Percentiles rank a stretch among this genome's conserved stretches.
Conservation (phyloP, 2,797 vertebrate species). For the Balearica regulorum region DNA sequence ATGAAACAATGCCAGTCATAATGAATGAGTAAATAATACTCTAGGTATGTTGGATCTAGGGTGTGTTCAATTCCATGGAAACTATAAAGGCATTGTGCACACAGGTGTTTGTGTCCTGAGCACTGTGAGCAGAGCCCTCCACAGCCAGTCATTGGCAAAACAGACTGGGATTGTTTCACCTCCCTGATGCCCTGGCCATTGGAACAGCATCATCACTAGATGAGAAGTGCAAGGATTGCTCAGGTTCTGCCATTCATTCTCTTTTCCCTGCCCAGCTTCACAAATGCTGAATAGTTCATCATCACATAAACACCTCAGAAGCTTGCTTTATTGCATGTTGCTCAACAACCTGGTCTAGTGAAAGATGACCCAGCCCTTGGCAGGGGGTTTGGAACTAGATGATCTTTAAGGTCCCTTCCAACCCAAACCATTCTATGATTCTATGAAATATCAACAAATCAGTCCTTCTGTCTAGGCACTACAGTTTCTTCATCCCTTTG, state of each 20-base stretch:
- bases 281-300: neutral
- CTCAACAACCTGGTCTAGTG: neutral
- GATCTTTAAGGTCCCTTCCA: too few species aligned
- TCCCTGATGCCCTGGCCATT: neutral
- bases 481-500: neutral
- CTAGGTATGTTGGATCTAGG: neutral
- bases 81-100: neutral
- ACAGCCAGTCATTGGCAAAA: neutral
- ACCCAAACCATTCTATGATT: too few species aligned
- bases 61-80: neutral
- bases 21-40: neutral
- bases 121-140: neutral
- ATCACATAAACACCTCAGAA: neutral
- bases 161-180: neutral
- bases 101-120: neutral
- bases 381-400: too few species aligned
- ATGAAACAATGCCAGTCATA: neutral
- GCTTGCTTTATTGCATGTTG: neutral
- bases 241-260: neutral
- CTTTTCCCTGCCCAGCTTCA: neutral
- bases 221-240: neutral
- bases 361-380: too few species aligned
- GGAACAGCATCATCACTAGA: neutral
- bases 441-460: neutral
- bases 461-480: neutral